phyloP scores from a whole-genome alignment of 2,888 invertebrate species.

The Meliscaeva auricollis region DNA sequence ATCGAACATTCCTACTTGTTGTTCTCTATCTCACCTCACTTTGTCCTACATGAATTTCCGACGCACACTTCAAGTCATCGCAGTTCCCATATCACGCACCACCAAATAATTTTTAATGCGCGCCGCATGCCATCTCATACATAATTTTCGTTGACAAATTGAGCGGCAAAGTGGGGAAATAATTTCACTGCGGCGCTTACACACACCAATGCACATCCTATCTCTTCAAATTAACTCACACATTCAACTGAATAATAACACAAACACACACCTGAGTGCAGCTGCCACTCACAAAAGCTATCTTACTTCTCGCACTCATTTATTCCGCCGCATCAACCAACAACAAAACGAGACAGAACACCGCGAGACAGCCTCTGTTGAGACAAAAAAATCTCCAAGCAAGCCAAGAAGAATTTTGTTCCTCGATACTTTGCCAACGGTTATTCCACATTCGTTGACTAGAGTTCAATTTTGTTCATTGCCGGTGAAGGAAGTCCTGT shows the following conservation, averaged over 20 bases:
- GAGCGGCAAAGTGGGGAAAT: constrained; percentile 50
- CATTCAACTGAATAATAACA: background rate
- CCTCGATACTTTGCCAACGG: constrained; percentile 58
- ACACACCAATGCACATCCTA: constrained; percentile 10
- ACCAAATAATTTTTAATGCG: background rate
- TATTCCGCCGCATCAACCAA: constrained; percentile 34
- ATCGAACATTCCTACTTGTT: constrained; percentile 2
- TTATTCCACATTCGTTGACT: constrained; percentile 50
- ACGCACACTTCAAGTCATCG: constrained; percentile 55
- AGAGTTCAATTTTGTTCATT: constrained; percentile 71
- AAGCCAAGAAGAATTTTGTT: constrained; percentile 16
- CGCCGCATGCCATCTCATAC: constrained; percentile 12
- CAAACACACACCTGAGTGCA: constrained; percentile 28
- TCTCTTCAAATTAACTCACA: background rate
- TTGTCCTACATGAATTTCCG: constrained; percentile 20
- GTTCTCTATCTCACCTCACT: background rate
- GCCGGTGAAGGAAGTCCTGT: constrained; percentile 65
- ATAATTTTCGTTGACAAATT: constrained; percentile 13
- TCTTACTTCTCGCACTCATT: background rate
- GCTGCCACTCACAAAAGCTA: constrained; percentile 48
- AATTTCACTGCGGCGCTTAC: constrained; percentile 10
- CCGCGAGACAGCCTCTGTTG: constrained; percentile 27
- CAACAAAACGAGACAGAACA: constrained; percentile 1
- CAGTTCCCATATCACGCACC: constrained; percentile 26
- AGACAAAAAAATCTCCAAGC: constrained; percentile 13